Conservation (phyloP, 2,797 vertebrate genomes). For the Melanotaenia parkinsoni region DNA sequence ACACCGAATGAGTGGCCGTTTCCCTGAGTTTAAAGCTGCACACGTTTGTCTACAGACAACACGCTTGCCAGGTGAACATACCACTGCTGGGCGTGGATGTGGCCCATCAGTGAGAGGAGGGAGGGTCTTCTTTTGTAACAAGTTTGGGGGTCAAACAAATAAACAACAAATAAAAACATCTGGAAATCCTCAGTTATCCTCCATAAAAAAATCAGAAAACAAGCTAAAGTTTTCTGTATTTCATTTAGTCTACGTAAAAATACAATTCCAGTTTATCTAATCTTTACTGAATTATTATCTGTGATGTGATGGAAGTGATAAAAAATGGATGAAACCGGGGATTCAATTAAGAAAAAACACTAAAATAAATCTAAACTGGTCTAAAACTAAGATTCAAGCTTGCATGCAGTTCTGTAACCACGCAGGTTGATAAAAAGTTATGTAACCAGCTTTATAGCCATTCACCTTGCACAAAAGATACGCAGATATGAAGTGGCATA, state of each 20-base stretch:
- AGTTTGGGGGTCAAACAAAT: slow-evolving; percentile 10
- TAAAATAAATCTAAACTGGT: not conserved
- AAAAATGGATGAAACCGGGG: not conserved
- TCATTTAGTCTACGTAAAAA: not conserved
- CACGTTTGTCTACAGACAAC: slow-evolving; percentile 24
- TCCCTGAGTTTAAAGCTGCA: slow-evolving; percentile 1
- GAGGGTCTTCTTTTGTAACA: slow-evolving; percentile 3
- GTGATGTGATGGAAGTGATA: slow-evolving; percentile 9
- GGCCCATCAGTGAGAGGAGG: slow-evolving; percentile 25
- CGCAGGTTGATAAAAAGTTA: slow-evolving; percentile 33
- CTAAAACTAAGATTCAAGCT: not conserved
- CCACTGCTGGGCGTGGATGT: slow-evolving; percentile 54
- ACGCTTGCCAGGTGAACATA: slow-evolving; percentile 62
- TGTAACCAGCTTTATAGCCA: slow-evolving; percentile 8
- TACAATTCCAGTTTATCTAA: slow-evolving; percentile 13
- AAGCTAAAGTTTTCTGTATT: not conserved
- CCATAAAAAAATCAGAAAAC: slow-evolving; percentile 13
- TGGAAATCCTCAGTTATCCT: slow-evolving; percentile 14
- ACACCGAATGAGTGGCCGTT: not conserved
- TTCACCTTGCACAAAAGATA: slow-evolving; percentile 16
- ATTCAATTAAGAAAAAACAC: slow-evolving; percentile 8
- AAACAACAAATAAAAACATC: slow-evolving; percentile 11
- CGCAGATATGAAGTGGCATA: not conserved
- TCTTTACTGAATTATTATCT: slow-evolving; percentile 21
- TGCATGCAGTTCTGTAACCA: slow-evolving; percentile 13